Evolutionary conservation across 2,888 invertebrate species (phyloP), one percentile per base, ranked within the genome.

Genomic region (Gymnoscelis rufifasciata): DNA sequence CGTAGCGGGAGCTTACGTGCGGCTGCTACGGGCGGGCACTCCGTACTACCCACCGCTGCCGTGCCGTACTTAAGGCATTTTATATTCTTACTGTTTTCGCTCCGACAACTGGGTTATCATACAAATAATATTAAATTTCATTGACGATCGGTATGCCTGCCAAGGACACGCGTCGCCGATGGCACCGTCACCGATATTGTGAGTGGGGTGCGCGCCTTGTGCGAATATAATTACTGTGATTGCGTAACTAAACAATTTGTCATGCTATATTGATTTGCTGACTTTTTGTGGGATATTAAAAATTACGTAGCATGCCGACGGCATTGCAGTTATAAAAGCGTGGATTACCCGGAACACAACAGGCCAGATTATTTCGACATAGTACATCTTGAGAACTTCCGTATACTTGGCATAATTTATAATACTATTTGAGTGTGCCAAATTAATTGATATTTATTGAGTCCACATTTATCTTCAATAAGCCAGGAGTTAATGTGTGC

Each of bases 91-190:
- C 70, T 67, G 72, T 65, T 78, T 72, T 70, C 71, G 72, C 75
- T 78, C 77, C 79, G 63, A 78, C 80, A 87, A 80, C 86, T 82
- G 77, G 86, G 87, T 87, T 50, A 87, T 74, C 71, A 78, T 76
- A 71, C 65, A 68, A 71, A 62, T 76, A 76, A 82, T 87, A 87
- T 84, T 83, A 77, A 78, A 78, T 83, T 84, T 74, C 84, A 83
- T 83, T 83, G 86, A 81, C 77, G 71, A 78, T 67, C 56, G 71
- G 67, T 67, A 71, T 72, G 71, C 74, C 67, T 74, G 73, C 75
- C 75, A 83, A 86, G 83, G 86, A 78, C 83, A 78, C 71, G 68
- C 74, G 71, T 66, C 68, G 63, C 69, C 68, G 65, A 72, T 69
- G 68, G 62, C 68, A 71, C 63, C 62, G 65, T 60, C 68, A 71